Base-by-base conservation (phyloP, 2,797 vertebrate genomes). In the Myotis pilosus region DNA sequence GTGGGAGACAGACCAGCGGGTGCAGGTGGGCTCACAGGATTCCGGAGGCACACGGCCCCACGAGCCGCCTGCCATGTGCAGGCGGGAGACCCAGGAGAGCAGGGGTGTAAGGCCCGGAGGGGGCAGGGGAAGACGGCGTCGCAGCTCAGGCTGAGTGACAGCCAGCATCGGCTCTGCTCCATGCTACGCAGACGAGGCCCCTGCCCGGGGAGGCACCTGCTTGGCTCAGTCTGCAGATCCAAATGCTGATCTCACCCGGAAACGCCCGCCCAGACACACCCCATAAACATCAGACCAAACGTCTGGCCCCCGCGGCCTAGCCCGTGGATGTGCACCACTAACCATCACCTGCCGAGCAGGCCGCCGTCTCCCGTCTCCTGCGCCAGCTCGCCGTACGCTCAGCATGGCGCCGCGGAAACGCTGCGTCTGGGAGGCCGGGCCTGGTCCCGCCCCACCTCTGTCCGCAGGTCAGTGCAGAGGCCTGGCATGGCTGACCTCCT, bases 31-130 rank as follows among this genome's bases (percentile, higher is more conserved):
- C 11, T 36, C 66, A 4, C 2, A 2, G 12, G 3, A 3, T 8
- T 4, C 0, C 1, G 1, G 66, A 15, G n/a, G 69, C 38, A 15
- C 19, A 3, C 9, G 2, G 25, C 28, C 47, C 47, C 19, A 23
- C 0, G 0, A 6, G 0, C 13, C 0, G 13, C 47, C 19, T 1
- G 60, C 47, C 3, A 0, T 1, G 13, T 47, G 66, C 11, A 4
- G 47, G 66, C 11, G 8, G 66, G 30, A 44, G 53, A 2, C 69
- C 51, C 0, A 0, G 4, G 12, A 19, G 22, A 51, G 36, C 84
- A 1, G 33, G 2, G 47, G 22, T 15, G 47, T 33, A 5, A 44
- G 22, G 17, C 9, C 22, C 23, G 5, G 8, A 1, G 1, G 2
- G 28, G 3, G n/a, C 33, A 5, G 51, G 16, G 7, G 51, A 3